Percentiles rank a stretch among this genome's conserved stretches.
Evolutionary conservation across 1,140 invertebrate genomes (phyloP).

Genomic region (Papilio helenus): DNA sequence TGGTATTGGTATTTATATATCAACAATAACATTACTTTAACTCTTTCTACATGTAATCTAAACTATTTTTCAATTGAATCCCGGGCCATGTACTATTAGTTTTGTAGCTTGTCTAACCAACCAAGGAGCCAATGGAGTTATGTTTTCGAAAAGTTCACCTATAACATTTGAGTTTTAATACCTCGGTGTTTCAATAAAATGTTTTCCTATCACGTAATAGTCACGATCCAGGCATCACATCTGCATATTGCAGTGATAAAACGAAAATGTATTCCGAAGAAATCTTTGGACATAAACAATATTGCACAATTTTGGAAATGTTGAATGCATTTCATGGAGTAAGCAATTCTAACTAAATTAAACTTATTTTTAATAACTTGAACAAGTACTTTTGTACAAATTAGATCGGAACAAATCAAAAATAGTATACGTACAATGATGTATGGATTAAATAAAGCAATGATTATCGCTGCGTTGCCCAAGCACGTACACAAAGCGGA

Average conservation of each 20-base stretch:
- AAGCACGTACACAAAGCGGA: slow-evolving; percentile 6
- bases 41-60: background rate
- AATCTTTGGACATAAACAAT: background rate
- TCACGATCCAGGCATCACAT: background rate
- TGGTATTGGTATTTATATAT: too few species aligned
- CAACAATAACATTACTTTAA: background rate
- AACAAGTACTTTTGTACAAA: background rate
- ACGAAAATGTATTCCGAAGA: background rate
- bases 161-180: background rate
- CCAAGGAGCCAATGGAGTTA: background rate
- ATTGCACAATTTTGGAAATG: background rate
- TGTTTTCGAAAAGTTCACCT: background rate
- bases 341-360: background rate
- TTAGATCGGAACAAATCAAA: background rate
- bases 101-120: background rate
- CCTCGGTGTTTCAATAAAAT: background rate
- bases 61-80: too few species aligned
- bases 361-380: background rate
- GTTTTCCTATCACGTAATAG: background rate
- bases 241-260: slow-evolving; percentile 1
- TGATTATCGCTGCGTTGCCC: background rate
- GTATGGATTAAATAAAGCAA: background rate
- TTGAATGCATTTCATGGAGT: background rate
- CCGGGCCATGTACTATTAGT: too few species aligned
- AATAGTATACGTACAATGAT: background rate